These are phyloP conservation scores for Ypsolopha sequella DNA, from an alignment of 2,888 invertebrate species.

Conservation along the genomic window DNA sequence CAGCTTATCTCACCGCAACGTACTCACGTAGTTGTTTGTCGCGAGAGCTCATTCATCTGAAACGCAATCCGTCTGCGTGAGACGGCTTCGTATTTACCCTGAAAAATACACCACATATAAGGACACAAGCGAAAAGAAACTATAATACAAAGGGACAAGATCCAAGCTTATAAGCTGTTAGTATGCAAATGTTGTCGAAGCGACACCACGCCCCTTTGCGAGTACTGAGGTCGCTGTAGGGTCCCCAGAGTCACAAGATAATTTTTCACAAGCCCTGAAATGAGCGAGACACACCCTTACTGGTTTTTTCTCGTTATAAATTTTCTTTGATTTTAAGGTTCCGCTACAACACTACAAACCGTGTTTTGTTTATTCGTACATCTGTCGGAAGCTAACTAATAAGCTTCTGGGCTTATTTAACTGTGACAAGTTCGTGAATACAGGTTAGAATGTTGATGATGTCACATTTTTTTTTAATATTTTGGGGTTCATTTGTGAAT, in stretches of 20 bases:
- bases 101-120: too few relatives aligned
- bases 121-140: too few relatives aligned
- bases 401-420: too few relatives aligned
- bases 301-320: constrained; percentile 14
- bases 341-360: too few relatives aligned
- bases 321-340: too few relatives aligned
- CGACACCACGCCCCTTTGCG: constrained; percentile 50
- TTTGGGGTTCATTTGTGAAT: too few relatives aligned
- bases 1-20: background rate
- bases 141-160: too few relatives aligned
- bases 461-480: too few relatives aligned
- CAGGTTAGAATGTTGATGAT: too few relatives aligned
- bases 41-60: constrained; percentile 53
- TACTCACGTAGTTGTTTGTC: constrained; percentile 7
- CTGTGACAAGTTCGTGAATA: too few relatives aligned
- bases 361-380: too few relatives aligned
- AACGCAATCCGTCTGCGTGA: constrained; percentile 49
- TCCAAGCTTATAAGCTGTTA: constrained; percentile 28
- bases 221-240: constrained; percentile 23
- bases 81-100: constrained; percentile 23
- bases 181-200: constrained; percentile 62
- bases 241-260: constrained; percentile 26
- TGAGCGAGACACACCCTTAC: constrained; percentile 54
- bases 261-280: constrained; percentile 62
- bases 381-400: too few relatives aligned